Evolutionary conservation across 2,888 invertebrate species (phyloP).

Genomic region (Prenolepis imparis): DNA sequence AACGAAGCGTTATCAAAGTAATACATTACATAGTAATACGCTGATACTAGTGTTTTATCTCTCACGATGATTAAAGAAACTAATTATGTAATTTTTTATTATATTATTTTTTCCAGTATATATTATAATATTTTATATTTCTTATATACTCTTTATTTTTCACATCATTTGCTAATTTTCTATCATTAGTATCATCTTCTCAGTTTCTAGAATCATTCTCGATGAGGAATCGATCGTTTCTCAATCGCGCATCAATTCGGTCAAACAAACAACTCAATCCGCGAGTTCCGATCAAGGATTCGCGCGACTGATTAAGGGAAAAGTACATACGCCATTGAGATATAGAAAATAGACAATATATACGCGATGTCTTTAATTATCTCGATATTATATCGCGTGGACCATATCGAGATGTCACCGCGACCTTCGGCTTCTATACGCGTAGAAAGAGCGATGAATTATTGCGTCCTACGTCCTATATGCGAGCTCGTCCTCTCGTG

Average conservation of each 20-base stretch:
- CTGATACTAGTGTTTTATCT: background rate
- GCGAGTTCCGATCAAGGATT: background rate
- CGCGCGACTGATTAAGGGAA: background rate
- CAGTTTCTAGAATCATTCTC: background rate
- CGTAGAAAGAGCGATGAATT: slow-evolving; percentile 71
- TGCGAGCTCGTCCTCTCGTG: slow-evolving; percentile 11
- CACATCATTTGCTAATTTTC: background rate
- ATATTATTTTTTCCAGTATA: background rate
- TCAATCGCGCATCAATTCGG: slow-evolving; percentile 18
- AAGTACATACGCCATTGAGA: slow-evolving; percentile 61
- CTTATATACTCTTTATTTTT: background rate
- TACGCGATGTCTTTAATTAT: slow-evolving; percentile 72
- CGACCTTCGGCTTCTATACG: slow-evolving; percentile 77
- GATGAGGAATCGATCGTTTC: slow-evolving; percentile 14
- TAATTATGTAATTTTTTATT: background rate
- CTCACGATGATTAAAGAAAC: background rate
- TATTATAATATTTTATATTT: background rate
- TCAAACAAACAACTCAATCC: background rate
- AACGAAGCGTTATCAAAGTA: slow-evolving; percentile 6
- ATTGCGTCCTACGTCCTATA: slow-evolving; percentile 60
- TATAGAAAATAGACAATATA: slow-evolving; percentile 58
- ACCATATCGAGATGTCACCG: slow-evolving; percentile 72
- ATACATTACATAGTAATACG: background rate
- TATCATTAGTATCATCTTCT: background rate
- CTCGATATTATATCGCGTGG: slow-evolving; percentile 75